Conservation (phyloP, 2,797 vertebrate species). For the Corythornis leucogaster region DNA sequence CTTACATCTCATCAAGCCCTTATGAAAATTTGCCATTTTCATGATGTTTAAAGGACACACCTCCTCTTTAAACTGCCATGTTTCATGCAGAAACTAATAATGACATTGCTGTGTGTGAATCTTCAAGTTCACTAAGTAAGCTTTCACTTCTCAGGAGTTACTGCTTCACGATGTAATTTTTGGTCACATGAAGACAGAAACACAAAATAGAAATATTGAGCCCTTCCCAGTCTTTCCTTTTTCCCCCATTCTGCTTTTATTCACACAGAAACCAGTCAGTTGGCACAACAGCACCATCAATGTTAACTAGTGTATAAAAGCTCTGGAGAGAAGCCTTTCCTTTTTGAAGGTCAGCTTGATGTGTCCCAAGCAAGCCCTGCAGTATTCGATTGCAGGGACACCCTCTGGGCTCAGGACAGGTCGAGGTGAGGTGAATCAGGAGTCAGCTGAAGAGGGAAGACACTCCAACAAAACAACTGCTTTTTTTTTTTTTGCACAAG, state of each 20-base stretch:
- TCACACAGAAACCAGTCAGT: background rate
- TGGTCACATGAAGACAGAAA: background rate
- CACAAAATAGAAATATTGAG: background rate
- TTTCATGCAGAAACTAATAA: background rate
- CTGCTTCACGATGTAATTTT: background rate
- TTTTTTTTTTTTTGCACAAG: background rate
- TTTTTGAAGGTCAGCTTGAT: background rate
- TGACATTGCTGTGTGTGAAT: background rate
- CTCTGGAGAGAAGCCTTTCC: background rate
- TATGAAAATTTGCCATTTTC: background rate
- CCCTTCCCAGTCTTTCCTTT: background rate
- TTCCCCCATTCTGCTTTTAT: background rate
- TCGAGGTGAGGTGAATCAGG: background rate
- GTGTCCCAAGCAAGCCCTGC: background rate
- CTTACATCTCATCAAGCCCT: background rate
- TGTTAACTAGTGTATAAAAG: rapidly evolving
- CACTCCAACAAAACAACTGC: background rate
- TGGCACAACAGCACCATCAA: background rate
- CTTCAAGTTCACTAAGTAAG: background rate
- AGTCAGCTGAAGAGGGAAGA: slow-evolving; percentile 3
- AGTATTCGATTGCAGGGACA: slow-evolving; percentile 3
- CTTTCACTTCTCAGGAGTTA: background rate
- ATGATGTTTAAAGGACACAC: background rate
- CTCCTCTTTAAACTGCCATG: background rate
- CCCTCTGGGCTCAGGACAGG: background rate